Conservation (phyloP, 2,888 invertebrate species). For the Melieria omissa region DNA sequence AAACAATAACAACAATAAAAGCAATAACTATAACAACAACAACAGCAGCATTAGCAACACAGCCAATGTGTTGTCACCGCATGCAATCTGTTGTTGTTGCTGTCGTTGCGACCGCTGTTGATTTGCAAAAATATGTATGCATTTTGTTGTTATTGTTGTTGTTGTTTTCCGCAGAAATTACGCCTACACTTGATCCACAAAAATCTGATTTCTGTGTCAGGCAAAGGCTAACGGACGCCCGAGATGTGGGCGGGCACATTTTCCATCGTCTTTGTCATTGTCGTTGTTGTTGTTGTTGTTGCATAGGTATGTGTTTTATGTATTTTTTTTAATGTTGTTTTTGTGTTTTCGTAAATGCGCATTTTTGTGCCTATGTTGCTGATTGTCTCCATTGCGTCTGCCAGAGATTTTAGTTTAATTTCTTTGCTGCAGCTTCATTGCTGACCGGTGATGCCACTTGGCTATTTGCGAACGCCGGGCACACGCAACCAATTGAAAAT, state of each 20-base stretch:
- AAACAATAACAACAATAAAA: no score
- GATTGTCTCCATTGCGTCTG: conserved; percentile 43
- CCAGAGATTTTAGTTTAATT: conserved; percentile 5
- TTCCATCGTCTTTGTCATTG: neutral
- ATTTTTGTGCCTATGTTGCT: conserved; percentile 9
- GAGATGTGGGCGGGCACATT: no score
- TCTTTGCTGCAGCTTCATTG: neutral
- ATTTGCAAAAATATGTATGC: neutral
- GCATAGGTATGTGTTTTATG: neutral
- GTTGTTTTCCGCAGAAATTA: conserved; percentile 34
- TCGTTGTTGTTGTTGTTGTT: neutral
- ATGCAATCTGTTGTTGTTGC: no score
- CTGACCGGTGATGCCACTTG: neutral
- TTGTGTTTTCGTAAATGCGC: neutral
- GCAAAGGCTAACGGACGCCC: conserved; percentile 14
- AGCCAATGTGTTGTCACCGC: no score
- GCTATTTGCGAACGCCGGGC: neutral
- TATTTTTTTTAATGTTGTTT: no score
- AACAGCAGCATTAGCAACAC: no score
- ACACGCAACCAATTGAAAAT: no score
- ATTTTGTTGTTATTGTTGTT: neutral
- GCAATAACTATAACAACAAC: no score
- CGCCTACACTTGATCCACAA: conserved; percentile 48
- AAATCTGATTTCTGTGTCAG: conserved; percentile 19
- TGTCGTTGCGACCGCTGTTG: no score